Conservation (phyloP, 2,113 vertebrate genomes). For the Nesoenas mayeri region DNA sequence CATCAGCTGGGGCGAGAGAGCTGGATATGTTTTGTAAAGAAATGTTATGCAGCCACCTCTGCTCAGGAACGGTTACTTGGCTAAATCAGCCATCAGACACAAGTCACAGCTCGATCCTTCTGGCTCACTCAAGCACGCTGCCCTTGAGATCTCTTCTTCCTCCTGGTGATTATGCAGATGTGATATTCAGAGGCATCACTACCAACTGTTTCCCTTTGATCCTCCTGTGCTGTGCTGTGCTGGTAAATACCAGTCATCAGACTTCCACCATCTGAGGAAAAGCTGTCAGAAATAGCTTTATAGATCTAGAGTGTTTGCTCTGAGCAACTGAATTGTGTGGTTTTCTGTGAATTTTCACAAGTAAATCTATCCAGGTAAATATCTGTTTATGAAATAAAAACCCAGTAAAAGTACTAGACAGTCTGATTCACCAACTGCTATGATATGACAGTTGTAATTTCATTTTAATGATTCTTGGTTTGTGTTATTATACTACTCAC, state of each 20-base stretch:
- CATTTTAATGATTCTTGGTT: background rate
- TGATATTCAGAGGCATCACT: background rate
- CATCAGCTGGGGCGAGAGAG: background rate
- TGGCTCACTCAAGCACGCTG: background rate
- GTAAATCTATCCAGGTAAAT: background rate
- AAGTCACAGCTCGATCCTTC: background rate
- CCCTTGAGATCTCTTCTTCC: background rate
- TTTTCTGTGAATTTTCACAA: background rate
- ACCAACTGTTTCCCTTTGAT: background rate
- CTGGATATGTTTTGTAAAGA: background rate
- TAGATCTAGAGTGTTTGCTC: background rate
- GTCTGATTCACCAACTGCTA: background rate
- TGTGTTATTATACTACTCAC: background rate
- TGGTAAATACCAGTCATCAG: background rate
- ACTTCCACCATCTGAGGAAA: background rate
- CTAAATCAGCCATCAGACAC: background rate
- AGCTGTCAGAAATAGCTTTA: background rate
- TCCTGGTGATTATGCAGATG: background rate
- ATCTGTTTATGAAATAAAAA: background rate
- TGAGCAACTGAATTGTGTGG: background rate
- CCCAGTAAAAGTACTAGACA: fast-evolving
- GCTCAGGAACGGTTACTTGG: background rate
- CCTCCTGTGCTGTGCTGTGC: background rate
- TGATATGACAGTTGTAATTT: background rate
- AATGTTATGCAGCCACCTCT: background rate